Conservation (phyloP, 2,113 vertebrate genomes). For the Hyaena hyaena region DNA sequence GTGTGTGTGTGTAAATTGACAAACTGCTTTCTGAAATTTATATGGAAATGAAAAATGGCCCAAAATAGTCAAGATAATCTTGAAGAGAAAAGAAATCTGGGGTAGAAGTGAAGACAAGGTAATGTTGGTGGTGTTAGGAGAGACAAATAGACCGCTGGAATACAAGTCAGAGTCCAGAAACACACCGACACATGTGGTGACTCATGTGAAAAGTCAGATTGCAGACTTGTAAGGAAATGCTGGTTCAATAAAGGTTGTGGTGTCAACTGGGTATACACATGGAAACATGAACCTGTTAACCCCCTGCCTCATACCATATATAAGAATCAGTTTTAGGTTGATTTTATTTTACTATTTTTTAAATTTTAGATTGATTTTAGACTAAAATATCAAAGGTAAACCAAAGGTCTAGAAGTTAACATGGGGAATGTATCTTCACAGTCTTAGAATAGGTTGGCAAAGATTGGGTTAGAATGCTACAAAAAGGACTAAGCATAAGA, state of each 20-base stretch:
- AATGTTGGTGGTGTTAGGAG: not conserved
- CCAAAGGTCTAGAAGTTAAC: not conserved
- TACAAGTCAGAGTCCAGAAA: not conserved
- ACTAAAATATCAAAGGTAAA: not conserved
- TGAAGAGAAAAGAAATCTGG: constrained; percentile 9
- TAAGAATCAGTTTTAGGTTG: not conserved
- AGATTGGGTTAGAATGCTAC: constrained; percentile 13
- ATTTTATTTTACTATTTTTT: not conserved
- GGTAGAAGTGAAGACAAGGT: not conserved
- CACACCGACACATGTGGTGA: not conserved
- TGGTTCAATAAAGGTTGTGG: not conserved
- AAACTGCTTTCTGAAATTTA: not conserved
- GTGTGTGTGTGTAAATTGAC: not conserved
- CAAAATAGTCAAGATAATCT: not conserved
- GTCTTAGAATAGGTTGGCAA: not conserved
- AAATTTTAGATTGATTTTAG: not conserved
- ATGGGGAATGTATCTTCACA: not conserved
- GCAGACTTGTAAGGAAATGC: not conserved
- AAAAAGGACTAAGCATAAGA: not conserved
- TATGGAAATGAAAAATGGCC: constrained; percentile 7
- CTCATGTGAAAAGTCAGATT: not conserved
- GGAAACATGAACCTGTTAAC: not conserved
- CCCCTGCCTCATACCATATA: not conserved
- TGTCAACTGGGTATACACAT: not conserved
- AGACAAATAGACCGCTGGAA: not conserved